phyloP scores from a whole-genome alignment of 2,888 invertebrate genomes.

The Oegoconia quadripuncta region DNA sequence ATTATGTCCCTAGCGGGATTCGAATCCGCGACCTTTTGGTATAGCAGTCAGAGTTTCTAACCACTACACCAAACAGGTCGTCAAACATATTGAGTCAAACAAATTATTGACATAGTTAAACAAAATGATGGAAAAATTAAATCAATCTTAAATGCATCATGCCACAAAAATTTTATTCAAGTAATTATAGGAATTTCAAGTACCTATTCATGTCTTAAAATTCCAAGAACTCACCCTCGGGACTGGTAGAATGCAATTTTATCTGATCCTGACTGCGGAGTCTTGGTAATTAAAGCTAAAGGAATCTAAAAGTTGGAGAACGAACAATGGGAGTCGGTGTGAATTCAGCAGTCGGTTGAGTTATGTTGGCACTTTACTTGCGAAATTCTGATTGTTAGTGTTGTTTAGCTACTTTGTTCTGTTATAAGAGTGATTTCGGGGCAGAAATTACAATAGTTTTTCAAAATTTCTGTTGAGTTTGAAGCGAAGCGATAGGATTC shows the following conservation, averaged over 20 bases:
- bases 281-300: constrained; percentile 34
- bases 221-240: neutral
- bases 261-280: constrained; percentile 27
- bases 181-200: neutral
- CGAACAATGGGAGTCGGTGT: constrained; percentile 19
- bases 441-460: neutral
- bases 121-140: too few relatives aligned
- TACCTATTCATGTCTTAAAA: neutral
- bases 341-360: constrained; percentile 19
- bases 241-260: constrained; percentile 31
- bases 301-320: constrained; percentile 26
- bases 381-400: constrained; percentile 10
- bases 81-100: too few relatives aligned
- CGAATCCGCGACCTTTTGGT: too few relatives aligned
- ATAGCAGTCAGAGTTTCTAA: too few relatives aligned
- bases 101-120: too few relatives aligned
- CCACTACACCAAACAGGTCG: too few relatives aligned
- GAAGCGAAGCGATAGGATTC: neutral
- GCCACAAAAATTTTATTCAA: too few relatives aligned
- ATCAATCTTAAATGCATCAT: too few relatives aligned
- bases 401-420: constrained; percentile 2
- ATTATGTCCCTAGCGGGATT: too few relatives aligned
- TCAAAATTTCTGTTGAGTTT: neutral
- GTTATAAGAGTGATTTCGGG: neutral
- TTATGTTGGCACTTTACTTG: constrained; percentile 15